phyloP scores from a whole-genome alignment of 2,797 vertebrate genomes.

The Poeciliopsis infans region DNA sequence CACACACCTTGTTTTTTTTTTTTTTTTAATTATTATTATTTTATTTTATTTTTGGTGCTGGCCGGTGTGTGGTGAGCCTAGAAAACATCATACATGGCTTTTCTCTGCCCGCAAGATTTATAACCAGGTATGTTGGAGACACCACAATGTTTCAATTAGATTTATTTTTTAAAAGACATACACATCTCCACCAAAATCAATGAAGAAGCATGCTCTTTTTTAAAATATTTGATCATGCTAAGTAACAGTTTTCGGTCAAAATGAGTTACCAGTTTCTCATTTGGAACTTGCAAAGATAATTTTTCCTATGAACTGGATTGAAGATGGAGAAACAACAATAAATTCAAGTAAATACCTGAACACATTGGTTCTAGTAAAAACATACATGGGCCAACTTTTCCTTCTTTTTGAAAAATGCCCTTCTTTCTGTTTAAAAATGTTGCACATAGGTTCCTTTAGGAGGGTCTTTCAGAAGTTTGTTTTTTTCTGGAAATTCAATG shows the following conservation, averaged over 20 bases:
- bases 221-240: constrained; percentile 59
- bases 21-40: neutral
- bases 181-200: constrained; percentile 61
- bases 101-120: constrained; percentile 76
- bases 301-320: neutral
- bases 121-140: constrained; percentile 62
- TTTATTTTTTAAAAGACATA: constrained; percentile 52
- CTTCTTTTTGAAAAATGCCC: neutral
- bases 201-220: constrained; percentile 68
- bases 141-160: constrained; percentile 62
- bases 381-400: neutral
- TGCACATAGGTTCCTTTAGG: neutral
- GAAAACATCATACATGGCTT: constrained; percentile 72
- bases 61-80: constrained; percentile 63
- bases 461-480: neutral
- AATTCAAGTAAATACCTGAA: neutral
- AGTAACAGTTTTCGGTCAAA: neutral
- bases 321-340: neutral
- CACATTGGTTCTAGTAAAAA: neutral
- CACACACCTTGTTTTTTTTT: constrained; percentile 60
- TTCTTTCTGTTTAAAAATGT: neutral
- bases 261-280: neutral
- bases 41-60: constrained; percentile 51
- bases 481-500: neutral
- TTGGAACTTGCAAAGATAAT: neutral